A percentile compares a stretch with the other conserved stretches of the same genome.
phyloP scores from a whole-genome alignment of 2,797 vertebrate genomes.

The Hippoglossus hippoglossus region DNA sequence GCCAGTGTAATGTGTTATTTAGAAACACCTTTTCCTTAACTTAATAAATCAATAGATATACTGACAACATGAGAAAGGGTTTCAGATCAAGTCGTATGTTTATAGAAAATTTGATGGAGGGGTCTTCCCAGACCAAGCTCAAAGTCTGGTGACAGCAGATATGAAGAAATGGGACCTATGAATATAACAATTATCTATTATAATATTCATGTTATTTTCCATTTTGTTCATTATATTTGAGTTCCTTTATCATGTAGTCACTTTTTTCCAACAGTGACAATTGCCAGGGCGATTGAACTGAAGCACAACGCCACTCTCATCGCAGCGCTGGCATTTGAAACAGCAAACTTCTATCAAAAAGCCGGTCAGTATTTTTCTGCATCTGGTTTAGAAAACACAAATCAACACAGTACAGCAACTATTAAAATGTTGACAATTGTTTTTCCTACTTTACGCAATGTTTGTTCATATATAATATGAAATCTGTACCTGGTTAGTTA shows the following conservation, averaged over 20 bases:
- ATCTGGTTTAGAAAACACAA: neutral
- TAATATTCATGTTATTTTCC: neutral
- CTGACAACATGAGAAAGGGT: too few species aligned
- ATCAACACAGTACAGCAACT: neutral
- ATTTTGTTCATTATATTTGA: neutral
- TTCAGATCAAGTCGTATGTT: too few species aligned
- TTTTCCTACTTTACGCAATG: neutral
- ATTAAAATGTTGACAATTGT: neutral
- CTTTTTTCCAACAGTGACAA: slow-evolving; percentile 87
- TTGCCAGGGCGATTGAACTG: slow-evolving; percentile 96
- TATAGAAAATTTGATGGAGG: too few species aligned
- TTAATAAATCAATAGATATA: too few species aligned
- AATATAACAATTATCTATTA: too few species aligned
- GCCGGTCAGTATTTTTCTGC: slow-evolving; percentile 85
- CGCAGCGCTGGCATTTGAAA: slow-evolving; percentile 95
- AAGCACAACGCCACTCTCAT: slow-evolving; percentile 94
- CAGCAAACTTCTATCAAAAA: slow-evolving; percentile 97
- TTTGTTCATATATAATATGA: neutral
- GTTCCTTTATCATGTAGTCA: neutral
- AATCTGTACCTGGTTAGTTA: neutral
- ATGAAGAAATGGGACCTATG: too few species aligned
- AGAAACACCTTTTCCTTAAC: too few species aligned
- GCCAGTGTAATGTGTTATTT: too few species aligned
- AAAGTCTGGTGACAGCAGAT: neutral
- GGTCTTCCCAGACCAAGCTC: neutral